Percentiles rank a stretch among this genome's conserved stretches.
phyloP scores from a whole-genome alignment of 2,113 vertebrate genomes.

The Danio rerio region GRCz12tu NC_133184.1:22511001-22511500 shows the following conservation, averaged over 20 bases:
- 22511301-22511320: no score
- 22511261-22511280: background rate
- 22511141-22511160: conserved; percentile 35
- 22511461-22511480: no score
- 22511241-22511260: conserved; percentile 1
- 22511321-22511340: no score
- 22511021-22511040: conserved; percentile 41
- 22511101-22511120: conserved; percentile 50
- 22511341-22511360: no score
- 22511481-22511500: no score
- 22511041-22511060: conserved; percentile 53
- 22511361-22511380: no score
- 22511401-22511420: no score
- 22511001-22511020: conserved; percentile 44
- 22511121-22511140: conserved; percentile 22
- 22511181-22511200: conserved; percentile 4
- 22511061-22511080: conserved; percentile 29
- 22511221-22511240: background rate
- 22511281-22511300: background rate
- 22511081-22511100: conserved; percentile 40
- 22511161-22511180: conserved; percentile 42
- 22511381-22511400: no score
- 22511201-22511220: background rate
- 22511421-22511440: no score
- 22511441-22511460: no score